phyloP scores from a whole-genome alignment of 1,140 invertebrate genomes.

The Ericerus pela region DNA sequence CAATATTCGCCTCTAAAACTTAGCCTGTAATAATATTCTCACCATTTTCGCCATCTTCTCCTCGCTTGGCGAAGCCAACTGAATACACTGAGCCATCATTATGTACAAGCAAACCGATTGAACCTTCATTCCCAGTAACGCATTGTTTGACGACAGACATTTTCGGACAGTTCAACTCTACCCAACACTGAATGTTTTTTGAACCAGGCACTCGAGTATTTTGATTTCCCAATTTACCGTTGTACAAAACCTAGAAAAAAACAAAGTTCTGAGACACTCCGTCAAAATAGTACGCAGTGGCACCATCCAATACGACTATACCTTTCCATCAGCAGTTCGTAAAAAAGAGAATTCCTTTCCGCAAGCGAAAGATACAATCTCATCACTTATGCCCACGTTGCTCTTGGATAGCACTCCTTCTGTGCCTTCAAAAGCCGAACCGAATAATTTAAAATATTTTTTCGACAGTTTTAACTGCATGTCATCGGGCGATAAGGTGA shows the following conservation, averaged over 20 bases:
- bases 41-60: constrained; percentile 78
- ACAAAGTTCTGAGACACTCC: not conserved
- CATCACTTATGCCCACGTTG: constrained; percentile 48
- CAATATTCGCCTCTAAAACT: too few relatives aligned
- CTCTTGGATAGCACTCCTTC: constrained; percentile 36
- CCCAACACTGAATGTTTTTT: constrained; percentile 39
- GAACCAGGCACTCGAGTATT: constrained; percentile 31
- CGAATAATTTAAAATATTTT: constrained; percentile 61
- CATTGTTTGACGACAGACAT: constrained; percentile 59
- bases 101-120: constrained; percentile 71
- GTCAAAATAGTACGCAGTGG: not conserved
- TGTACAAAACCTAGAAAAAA: constrained; percentile 47
- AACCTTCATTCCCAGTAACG: constrained; percentile 81
- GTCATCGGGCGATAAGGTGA: constrained; percentile 31
- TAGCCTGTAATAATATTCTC: constrained; percentile 33
- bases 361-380: constrained; percentile 45
- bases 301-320: constrained; percentile 26
- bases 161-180: constrained; percentile 59
- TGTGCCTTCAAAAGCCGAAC: constrained; percentile 53
- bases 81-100: constrained; percentile 82
- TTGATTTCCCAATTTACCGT: constrained; percentile 41
- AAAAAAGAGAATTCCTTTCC: constrained; percentile 77
- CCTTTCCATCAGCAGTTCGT: constrained; percentile 60
- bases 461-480: constrained; percentile 61
- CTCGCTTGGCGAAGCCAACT: constrained; percentile 73